Evolutionary conservation across 1,140 invertebrate species (phyloP).

Genomic region (Neodiprion virginianus): DNA sequence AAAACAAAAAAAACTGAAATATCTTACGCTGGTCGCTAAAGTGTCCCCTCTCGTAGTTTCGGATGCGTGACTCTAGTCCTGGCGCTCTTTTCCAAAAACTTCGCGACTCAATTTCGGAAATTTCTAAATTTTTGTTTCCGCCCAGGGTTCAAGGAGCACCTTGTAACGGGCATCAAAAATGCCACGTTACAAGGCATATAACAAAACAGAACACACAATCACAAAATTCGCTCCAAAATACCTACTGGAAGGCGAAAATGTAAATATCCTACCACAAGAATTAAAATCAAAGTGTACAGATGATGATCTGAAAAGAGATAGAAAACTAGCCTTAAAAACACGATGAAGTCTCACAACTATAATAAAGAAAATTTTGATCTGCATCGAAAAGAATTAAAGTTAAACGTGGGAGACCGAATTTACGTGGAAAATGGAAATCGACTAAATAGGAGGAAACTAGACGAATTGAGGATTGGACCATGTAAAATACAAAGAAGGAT

Average conservation of each 20-base stretch:
- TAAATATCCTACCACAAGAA: constrained; percentile 25
- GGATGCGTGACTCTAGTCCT: no score
- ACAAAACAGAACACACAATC: constrained; percentile 24
- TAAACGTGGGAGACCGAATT: constrained; percentile 32
- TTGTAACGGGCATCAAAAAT: no score
- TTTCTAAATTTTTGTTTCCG: no score
- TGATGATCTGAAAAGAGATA: constrained; percentile 28
- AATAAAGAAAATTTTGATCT: constrained; percentile 36
- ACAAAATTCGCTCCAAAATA: constrained; percentile 30
- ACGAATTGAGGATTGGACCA: constrained; percentile 36
- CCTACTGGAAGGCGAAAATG: constrained; percentile 23
- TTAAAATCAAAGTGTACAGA: constrained; percentile 17
- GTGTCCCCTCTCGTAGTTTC: no score
- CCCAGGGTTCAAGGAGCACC: no score
- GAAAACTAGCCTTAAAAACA: constrained; percentile 30
- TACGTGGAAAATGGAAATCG: constrained; percentile 39
- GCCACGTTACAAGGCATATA: constrained; percentile 28
- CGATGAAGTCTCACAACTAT: constrained; percentile 35
- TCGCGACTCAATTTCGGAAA: no score
- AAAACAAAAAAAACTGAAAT: no score
- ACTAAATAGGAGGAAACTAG: constrained; percentile 37
- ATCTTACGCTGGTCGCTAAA: no score
- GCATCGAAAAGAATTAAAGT: constrained; percentile 28
- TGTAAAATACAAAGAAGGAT: constrained; percentile 34
- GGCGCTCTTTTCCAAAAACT: no score